Percentiles rank a stretch among this genome's conserved stretches.
These are phyloP conservation scores for Azorinus chamasolen DNA, from an alignment of 2,888 invertebrate species.

Conservation along the genomic window DNA sequence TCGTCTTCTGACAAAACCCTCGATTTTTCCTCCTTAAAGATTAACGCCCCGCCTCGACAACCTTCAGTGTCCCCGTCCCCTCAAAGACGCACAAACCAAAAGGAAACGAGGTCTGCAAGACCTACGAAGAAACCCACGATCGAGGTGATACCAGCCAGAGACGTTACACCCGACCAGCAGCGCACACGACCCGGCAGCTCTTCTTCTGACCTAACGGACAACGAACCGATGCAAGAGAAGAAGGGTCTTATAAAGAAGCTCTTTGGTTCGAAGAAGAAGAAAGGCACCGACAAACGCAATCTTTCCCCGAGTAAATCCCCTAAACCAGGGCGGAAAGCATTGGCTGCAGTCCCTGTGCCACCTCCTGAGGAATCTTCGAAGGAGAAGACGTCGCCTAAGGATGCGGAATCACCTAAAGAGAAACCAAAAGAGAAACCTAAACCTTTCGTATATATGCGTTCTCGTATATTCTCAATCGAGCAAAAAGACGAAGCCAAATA, in stretches of 20 bases:
- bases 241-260: slow-evolving; percentile 80
- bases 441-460: slow-evolving; percentile 80
- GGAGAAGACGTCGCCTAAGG: not conserved
- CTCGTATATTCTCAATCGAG: slow-evolving; percentile 79
- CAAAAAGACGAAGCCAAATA: slow-evolving; percentile 60
- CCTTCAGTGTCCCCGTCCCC: slow-evolving; percentile 60
- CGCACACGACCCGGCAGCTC: slow-evolving; percentile 56
- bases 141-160: slow-evolving; percentile 37
- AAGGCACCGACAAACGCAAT: slow-evolving; percentile 60
- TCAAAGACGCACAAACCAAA: slow-evolving; percentile 34
- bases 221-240: slow-evolving; percentile 65
- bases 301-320: slow-evolving; percentile 59
- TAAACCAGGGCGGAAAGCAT: slow-evolving; percentile 56
- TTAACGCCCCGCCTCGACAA: slow-evolving; percentile 55
- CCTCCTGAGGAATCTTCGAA: slow-evolving; percentile 42
- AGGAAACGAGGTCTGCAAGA: slow-evolving; percentile 11
- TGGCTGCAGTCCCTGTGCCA: slow-evolving; percentile 42
- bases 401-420: slow-evolving; percentile 25
- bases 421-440: slow-evolving; percentile 72
- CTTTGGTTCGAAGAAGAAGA: slow-evolving; percentile 79
- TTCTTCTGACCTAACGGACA: slow-evolving; percentile 65
- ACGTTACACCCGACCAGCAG: slow-evolving; percentile 24
- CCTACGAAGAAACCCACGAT: slow-evolving; percentile 27
- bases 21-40: slow-evolving; percentile 66
- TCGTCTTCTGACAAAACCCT: slow-evolving; percentile 60